Evolutionary conservation across 2,888 invertebrate genomes (phyloP), one percentile per base, ranked within the genome.

Genomic region (Drosophila subsilvestris): DNA sequence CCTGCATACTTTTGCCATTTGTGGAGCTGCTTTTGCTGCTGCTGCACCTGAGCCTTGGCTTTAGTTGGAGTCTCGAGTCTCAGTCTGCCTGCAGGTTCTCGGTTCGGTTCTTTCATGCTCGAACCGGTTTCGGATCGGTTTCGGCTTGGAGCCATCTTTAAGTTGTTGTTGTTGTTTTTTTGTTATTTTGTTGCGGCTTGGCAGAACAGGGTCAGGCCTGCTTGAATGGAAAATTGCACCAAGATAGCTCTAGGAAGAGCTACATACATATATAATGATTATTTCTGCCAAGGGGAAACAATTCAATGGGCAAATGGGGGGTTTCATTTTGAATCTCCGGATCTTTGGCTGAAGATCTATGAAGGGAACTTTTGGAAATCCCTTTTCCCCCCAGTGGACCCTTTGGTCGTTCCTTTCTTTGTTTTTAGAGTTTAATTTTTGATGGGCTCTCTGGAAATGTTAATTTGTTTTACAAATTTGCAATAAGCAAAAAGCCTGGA

Each of bases 181-280:
- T 12, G 37, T 55, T 42, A 14, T 22, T 12, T 55, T 17, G 32
- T 45, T 57, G 63, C 77, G 80, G 86, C 72, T 79, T 78, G 78
- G 65, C 84, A 86, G 86, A 82, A 86, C 88, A 82, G 82, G 82
- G 82, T 82, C 82, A 82, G 83, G 37, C 88, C 84, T 80, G 86
- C 88, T 86, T 80, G 37, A 80, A 69, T 14, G 68, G 57, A 66
- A 68, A 68, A 66, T 56, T 42, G 65, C 65, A 49, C n/a, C 47
- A 17, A 22, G 29, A 2, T 27, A 54, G 25, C 18, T 61, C 32
- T 17, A 5, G n/a, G 14, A 22, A 18, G 18, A 45, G 14, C 29
- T n/a, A 29, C 6, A 20, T n/a, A 20, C 20, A 20, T 20, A 4
- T 25, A 25, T 53, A 58, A 37, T 37, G 37, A 22, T 20, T 47